Base-by-base conservation (phyloP, 1,140 invertebrate genomes). In the Lineus longissimus region DNA sequence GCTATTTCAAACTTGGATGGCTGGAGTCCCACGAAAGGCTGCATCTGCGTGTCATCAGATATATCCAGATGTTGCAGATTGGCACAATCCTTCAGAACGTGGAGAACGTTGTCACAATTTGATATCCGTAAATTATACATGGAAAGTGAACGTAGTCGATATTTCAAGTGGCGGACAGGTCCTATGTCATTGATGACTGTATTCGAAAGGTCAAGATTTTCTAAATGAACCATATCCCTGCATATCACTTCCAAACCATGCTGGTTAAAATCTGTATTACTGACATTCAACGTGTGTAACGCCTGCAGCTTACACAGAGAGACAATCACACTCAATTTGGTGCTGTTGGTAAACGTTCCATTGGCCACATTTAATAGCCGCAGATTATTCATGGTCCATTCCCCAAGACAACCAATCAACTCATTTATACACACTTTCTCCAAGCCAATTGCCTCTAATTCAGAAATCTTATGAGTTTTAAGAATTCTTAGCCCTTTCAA, bases 311-410 rank as follows among this genome's bases (percentile, higher is more conserved):
- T 82, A 43, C 82, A 79, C n/a, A 85, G 68, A 13, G 79, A 78
- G 19, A 84, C 76, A 55, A 82, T 75, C 11, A 84, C 76, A 70
- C 77, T 77, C 59, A 80, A 77, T 64, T 78, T 78, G 40, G 70
- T 84, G n/a, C 62, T 88, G 78, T 81, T 86, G 82, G 67, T 62
- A 83, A 89, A 89, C 58, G 86, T 86, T 73, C 87, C 88, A 73
- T 85, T 84, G 47, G 87, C 84, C 55, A 91, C 86, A 79, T 88
- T 89, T 30, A 90, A 78, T 17, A 84, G 83, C 54, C 85, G 81
- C 57, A 91, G 79, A 80, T 90, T 89, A 54, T 86, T 82, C 57
- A 88, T 71, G 45, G 88, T 89, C 88, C 89, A 90, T 68, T 90
- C 88, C 59, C 87, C 86, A 51, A 91, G 83, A 79, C 88, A 90